Conservation (phyloP, 1,140 invertebrate genomes). For the Euschistus heros region DNA sequence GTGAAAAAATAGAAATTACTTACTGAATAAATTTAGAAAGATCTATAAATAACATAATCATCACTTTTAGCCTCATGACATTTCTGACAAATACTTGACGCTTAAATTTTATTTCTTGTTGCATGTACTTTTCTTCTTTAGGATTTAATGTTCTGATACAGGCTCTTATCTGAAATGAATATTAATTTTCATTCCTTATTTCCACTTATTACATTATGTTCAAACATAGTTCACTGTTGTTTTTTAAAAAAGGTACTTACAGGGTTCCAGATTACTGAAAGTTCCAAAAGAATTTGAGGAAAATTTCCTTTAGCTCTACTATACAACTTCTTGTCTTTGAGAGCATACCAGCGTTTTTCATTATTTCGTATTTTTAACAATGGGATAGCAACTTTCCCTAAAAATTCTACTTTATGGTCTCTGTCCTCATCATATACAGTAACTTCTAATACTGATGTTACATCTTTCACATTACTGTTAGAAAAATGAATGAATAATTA, state of each 20-base stretch:
- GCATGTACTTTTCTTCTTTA: constrained; percentile 89
- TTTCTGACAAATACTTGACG: constrained; percentile 86
- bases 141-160: constrained; percentile 88
- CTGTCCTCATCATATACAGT: constrained; percentile 97
- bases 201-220: background rate
- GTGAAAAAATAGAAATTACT: constrained; percentile 36
- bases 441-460: constrained; percentile 90
- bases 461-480: constrained; percentile 89
- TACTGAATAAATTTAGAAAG: constrained; percentile 84
- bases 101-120: constrained; percentile 91
- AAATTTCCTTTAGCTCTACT: constrained; percentile 78
- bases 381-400: constrained; percentile 88
- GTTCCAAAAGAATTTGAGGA: constrained; percentile 84
- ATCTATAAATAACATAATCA: constrained; percentile 81
- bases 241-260: constrained; percentile 42
- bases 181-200: background rate
- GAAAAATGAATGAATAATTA: too few relatives aligned
- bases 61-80: constrained; percentile 81
- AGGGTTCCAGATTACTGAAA: constrained; percentile 86
- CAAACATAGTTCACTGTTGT: too few relatives aligned
- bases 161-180: constrained; percentile 57
- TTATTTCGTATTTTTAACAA: constrained; percentile 77
- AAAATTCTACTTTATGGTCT: constrained; percentile 95
- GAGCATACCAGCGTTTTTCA: constrained; percentile 87
- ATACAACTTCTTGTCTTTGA: constrained; percentile 93